A percentile compares a stretch with the other conserved stretches of the same genome.
Evolutionary conservation across 2,888 invertebrate genomes (phyloP).

Genomic region (Eledona agricola): DNA sequence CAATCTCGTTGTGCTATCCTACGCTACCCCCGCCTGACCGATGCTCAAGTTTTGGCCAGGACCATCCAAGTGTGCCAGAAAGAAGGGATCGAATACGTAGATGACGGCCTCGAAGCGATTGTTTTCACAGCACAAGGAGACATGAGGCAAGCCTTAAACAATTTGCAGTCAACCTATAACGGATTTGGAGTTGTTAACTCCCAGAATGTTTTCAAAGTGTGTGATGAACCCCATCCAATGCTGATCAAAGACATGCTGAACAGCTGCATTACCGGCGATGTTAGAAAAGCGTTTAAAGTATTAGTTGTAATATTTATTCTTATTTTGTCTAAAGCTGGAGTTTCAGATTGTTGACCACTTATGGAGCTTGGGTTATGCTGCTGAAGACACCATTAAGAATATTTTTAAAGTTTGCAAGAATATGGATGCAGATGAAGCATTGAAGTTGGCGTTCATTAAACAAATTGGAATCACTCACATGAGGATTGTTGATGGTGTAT

Average conservation of each 20-base stretch:
- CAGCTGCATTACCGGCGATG: conserved; percentile 80
- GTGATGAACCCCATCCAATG: conserved; percentile 98
- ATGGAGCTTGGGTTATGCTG: conserved; percentile 93
- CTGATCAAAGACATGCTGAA: conserved; percentile 91
- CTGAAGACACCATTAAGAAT: conserved; percentile 96
- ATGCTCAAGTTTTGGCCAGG: conserved; percentile 89
- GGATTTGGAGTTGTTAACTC: conserved; percentile 92
- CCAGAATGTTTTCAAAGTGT: conserved; percentile 97
- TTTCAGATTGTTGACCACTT: conserved; percentile 82
- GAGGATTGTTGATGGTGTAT: conserved; percentile 88
- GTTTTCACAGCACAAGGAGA: conserved; percentile 99
- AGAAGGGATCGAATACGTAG: conserved; percentile 84
- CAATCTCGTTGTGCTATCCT: conserved; percentile 98
- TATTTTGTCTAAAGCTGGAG: too few relatives aligned
- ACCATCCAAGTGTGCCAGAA: conserved; percentile 77
- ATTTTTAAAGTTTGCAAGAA: conserved; percentile 94
- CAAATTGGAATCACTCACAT: conserved; percentile 93
- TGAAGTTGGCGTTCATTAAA: conserved; percentile 76
- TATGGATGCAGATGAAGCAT: conserved; percentile 79
- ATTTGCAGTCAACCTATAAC: conserved; percentile 93
- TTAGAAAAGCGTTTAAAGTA: conserved; percentile 84
- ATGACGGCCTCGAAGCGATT: conserved; percentile 94
- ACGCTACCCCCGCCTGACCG: conserved; percentile 87
- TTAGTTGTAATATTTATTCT: conserved; percentile 8
- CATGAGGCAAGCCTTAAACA: conserved; percentile 97